A percentile compares a stretch with the other conserved stretches of the same genome.
Conservation (phyloP, 2,797 vertebrate species). For the Chiloscyllium punctatum region DNA sequence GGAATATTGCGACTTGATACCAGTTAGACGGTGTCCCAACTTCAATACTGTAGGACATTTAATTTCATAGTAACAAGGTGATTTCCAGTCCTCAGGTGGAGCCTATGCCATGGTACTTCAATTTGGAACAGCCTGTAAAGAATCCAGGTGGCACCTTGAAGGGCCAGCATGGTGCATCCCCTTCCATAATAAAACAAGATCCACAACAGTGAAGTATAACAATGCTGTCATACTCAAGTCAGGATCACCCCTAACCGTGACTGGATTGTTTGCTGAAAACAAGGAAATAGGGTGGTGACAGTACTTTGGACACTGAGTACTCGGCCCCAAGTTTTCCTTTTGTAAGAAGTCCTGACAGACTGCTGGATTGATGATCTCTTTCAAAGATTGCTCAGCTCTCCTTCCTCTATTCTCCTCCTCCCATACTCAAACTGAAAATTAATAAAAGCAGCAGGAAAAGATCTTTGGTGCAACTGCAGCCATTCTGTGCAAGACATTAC, state of each 20-base stretch:
- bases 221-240: background rate
- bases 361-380: background rate
- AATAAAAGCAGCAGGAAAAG: background rate
- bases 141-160: background rate
- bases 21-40: background rate
- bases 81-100: background rate
- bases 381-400: too few relatives aligned
- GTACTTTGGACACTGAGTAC: background rate
- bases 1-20: background rate
- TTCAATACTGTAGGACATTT: background rate
- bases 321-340: background rate
- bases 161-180: background rate
- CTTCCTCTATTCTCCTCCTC: background rate
- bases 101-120: background rate
- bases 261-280: background rate
- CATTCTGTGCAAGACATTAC: background rate
- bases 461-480: background rate
- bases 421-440: background rate
- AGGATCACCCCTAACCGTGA: background rate
- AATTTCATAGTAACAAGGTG: too few relatives aligned
- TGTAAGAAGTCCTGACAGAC: background rate
- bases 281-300: background rate
- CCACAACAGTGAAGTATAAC: background rate
- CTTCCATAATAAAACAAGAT: background rate
- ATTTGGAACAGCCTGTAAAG: background rate